Conservation (phyloP, 1,140 invertebrate genomes). For the Zaprionus tsacasi region DNA sequence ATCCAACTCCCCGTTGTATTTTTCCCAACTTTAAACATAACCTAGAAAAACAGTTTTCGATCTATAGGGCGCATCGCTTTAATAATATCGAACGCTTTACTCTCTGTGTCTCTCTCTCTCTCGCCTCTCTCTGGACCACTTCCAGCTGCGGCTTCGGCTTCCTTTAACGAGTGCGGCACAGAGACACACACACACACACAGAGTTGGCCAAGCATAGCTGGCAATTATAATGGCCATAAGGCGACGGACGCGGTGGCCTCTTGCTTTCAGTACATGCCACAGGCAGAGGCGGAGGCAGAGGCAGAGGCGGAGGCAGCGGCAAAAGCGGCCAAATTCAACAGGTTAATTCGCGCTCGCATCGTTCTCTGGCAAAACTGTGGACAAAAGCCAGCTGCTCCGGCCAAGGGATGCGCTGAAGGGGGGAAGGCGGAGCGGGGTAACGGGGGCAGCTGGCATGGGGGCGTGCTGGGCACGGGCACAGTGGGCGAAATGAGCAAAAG, state of each 20-base stretch:
- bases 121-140: not conserved
- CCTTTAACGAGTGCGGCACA: slow-evolving; percentile 14
- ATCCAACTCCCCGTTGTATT: not conserved
- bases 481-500: slow-evolving; percentile 66
- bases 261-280: slow-evolving; percentile 27
- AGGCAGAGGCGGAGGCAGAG: slow-evolving; percentile 2
- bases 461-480: not conserved
- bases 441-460: slow-evolving; percentile 1
- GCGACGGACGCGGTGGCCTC: slow-evolving; percentile 31
- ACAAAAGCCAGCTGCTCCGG: slow-evolving; percentile 19
- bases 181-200: slow-evolving; percentile 4
- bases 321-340: slow-evolving; percentile 52
- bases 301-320: not conserved
- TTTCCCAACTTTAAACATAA: not conserved
- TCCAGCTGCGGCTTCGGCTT: slow-evolving; percentile 12
- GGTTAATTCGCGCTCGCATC: slow-evolving; percentile 64
- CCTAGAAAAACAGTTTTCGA: not conserved
- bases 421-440: not conserved
- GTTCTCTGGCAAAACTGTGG: slow-evolving; percentile 36
- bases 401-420: not conserved
- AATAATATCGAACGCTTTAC: not conserved
- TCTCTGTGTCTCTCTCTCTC: too few relatives aligned
- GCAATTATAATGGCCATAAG: slow-evolving; percentile 50
- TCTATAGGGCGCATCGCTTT: not conserved
- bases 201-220: not conserved